A percentile compares a stretch with the other conserved stretches of the same genome.
These are phyloP conservation scores for Lithobates pipiens DNA, from an alignment of 2,797 vertebrate species.

Conservation along the genomic window DNA sequence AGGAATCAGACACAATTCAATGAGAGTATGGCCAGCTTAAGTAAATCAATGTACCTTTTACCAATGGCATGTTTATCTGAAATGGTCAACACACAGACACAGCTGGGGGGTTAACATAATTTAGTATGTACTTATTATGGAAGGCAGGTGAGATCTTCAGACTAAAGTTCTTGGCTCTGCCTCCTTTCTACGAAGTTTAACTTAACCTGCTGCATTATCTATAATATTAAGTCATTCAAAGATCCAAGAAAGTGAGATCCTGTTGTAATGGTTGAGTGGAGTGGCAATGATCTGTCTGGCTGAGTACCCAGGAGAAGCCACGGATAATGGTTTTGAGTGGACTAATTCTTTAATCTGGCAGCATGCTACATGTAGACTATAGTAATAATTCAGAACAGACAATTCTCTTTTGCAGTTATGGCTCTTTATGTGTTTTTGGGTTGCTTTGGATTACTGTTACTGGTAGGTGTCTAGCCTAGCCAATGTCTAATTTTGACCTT, in stretches of 20 bases:
- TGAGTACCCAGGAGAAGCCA: background rate
- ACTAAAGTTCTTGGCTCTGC: background rate
- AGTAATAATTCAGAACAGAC: background rate
- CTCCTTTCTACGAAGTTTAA: background rate
- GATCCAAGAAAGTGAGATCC: too few relatives aligned
- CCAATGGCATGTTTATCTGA: background rate
- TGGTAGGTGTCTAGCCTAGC: background rate
- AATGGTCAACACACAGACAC: background rate
- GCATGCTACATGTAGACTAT: background rate
- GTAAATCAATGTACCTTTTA: background rate
- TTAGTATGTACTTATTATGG: background rate
- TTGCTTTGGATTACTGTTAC: background rate
- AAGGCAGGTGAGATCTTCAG: background rate
- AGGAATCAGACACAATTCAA: too few relatives aligned
- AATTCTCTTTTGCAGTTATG: background rate
- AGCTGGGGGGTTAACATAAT: too few relatives aligned
- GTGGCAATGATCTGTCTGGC: background rate
- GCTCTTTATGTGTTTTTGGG: background rate
- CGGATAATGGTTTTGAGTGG: background rate
- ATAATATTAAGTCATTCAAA: too few relatives aligned
- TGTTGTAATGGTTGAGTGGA: background rate
- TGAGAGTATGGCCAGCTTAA: too few relatives aligned
- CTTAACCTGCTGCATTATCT: too few relatives aligned
- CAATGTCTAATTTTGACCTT: background rate
- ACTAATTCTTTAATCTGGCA: background rate